Evolutionary conservation across 1,140 invertebrate species (phyloP).

Genomic region (Sarcophaga peregrina): DNA sequence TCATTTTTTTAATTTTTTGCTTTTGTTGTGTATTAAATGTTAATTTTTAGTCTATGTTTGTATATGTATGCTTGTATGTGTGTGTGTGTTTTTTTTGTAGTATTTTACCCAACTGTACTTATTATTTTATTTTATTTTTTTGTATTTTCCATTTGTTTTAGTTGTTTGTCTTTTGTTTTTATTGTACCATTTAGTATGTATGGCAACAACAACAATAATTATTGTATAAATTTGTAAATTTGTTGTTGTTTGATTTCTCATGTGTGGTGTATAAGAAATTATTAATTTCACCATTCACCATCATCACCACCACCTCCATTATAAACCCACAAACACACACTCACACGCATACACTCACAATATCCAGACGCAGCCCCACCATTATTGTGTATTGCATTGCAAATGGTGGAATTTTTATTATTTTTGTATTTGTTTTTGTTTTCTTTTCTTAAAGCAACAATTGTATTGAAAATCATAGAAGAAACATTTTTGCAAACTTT

Average conservation of each 20-base stretch:
- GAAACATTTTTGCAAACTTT: no score
- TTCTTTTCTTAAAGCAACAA: no score
- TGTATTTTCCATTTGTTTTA: no score
- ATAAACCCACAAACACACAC: not conserved
- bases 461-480: no score
- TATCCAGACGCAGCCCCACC: no score
- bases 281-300: not conserved
- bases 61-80: no score
- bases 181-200: not conserved
- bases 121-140: not conserved
- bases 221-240: not conserved
- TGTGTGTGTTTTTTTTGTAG: no score
- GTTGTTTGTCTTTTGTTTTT: not conserved
- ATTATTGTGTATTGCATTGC: no score
- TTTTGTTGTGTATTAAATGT: constrained; percentile 38
- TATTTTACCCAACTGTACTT: constrained; percentile 26
- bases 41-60: not conserved
- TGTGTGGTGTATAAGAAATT: no score
- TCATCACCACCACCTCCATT: not conserved
- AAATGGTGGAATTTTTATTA: no score
- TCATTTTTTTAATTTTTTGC: constrained; percentile 45
- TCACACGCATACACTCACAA: not conserved
- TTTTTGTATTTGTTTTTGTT: no score
- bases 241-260: no score
- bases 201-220: not conserved